phyloP scores from a whole-genome alignment of 2,888 invertebrate genomes.

The Agrilus biguttatus region DNA sequence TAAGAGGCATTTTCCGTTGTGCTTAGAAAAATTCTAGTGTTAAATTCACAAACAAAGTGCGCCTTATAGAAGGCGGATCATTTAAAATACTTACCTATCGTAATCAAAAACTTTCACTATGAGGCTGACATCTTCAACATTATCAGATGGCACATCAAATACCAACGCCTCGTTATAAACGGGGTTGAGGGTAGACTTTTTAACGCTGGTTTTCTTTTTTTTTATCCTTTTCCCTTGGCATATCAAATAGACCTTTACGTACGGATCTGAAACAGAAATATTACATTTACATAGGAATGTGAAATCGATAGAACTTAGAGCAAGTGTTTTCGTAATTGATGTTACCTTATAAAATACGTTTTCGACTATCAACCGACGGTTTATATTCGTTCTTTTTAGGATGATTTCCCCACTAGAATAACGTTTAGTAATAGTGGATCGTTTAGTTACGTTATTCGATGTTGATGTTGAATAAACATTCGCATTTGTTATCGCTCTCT shows the following conservation, averaged over 20 bases:
- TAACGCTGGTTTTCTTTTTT: constrained; percentile 86
- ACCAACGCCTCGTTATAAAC: constrained; percentile 89
- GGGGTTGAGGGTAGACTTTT: constrained; percentile 73
- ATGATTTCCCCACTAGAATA: too few species aligned
- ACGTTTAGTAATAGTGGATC: too few species aligned
- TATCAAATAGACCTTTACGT: constrained; percentile 81
- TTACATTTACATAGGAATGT: too few species aligned
- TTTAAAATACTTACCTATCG: constrained; percentile 50
- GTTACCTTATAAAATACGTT: too few species aligned
- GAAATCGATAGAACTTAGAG: too few species aligned
- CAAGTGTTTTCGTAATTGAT: too few species aligned
- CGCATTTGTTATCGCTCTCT: too few species aligned
- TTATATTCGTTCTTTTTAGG: too few species aligned
- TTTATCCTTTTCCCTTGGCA: constrained; percentile 81
- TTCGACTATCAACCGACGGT: too few species aligned
- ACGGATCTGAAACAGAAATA: constrained; percentile 56
- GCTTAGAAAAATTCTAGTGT: constrained; percentile 1
- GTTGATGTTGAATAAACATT: too few species aligned
- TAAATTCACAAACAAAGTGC: too few species aligned
- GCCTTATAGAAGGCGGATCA: background rate
- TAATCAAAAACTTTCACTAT: constrained; percentile 80
- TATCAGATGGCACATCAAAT: constrained; percentile 77
- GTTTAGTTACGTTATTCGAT: too few species aligned
- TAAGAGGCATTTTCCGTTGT: background rate
- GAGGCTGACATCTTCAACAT: constrained; percentile 67